Evolutionary conservation across 2,888 invertebrate species (phyloP).

Genomic region (Gryllus longicercus): DNA sequence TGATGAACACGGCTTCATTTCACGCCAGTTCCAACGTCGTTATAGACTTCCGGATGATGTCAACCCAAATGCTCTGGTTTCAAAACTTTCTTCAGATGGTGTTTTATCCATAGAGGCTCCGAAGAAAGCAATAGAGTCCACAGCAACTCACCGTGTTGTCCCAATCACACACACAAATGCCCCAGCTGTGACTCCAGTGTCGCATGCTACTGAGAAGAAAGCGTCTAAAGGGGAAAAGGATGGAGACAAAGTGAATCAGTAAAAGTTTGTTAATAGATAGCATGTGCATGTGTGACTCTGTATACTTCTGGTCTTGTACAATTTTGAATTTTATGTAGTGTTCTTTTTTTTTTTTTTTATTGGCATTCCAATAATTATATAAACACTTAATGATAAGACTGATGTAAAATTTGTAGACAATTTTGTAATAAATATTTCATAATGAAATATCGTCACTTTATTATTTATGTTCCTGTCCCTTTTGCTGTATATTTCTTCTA

Average conservation of each 20-base stretch:
- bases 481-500: too few species aligned
- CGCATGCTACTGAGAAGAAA: neutral
- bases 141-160: constrained; percentile 23
- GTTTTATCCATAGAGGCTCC: constrained; percentile 47
- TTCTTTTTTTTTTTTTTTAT: too few species aligned
- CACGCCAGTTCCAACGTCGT: constrained; percentile 51
- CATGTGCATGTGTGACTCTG: too few species aligned
- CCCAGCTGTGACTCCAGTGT: constrained; percentile 18
- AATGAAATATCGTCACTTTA: too few species aligned
- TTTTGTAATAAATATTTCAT: too few species aligned
- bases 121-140: constrained; percentile 30
- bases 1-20: constrained; percentile 52
- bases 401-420: too few species aligned
- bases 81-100: constrained; percentile 47
- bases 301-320: too few species aligned
- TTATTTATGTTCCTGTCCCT: too few species aligned
- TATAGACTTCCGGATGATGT: constrained; percentile 50
- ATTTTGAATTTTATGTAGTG: too few species aligned
- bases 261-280: neutral
- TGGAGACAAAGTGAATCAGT: neutral
- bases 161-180: constrained; percentile 27
- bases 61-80: constrained; percentile 44
- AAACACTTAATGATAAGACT: too few species aligned
- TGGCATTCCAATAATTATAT: too few species aligned
- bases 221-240: neutral